Conservation (phyloP, 2,888 invertebrate species). For the Sinohyriopsis cumingii region DNA sequence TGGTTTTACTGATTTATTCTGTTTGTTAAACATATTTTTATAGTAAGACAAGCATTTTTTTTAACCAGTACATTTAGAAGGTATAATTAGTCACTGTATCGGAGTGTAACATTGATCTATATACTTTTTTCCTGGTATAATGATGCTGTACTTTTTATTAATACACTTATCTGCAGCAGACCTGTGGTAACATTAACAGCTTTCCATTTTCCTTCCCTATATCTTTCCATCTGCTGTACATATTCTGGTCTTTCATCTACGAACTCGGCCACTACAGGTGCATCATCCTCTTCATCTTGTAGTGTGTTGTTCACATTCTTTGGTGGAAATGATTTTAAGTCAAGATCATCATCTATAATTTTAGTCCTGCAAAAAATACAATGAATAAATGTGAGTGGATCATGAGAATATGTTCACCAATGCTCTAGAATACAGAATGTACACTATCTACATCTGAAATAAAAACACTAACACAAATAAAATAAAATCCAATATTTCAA, state of each 20-base stretch:
- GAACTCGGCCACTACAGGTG: constrained; percentile 90
- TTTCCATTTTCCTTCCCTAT: constrained; percentile 47
- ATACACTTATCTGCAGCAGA: no score
- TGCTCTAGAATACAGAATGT: not conserved
- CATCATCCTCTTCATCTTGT: constrained; percentile 86
- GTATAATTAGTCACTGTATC: no score
- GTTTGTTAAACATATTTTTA: no score
- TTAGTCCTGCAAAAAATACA: constrained; percentile 73
- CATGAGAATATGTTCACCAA: no score
- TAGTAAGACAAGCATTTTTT: no score
- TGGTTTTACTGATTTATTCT: no score
- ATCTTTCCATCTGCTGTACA: constrained; percentile 70
- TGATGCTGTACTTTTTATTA: no score
- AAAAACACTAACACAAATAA: no score
- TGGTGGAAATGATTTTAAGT: constrained; percentile 78
- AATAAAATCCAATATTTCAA: no score
- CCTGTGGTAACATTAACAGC: not conserved
- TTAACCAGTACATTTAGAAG: no score
- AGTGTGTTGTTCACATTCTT: constrained; percentile 79
- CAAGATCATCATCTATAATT: constrained; percentile 90
- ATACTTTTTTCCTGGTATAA: no score
- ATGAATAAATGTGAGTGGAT: not conserved
- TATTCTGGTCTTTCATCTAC: constrained; percentile 87
- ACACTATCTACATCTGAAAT: not conserved
- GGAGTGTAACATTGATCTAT: no score